Evolutionary conservation across 2,113 vertebrate genomes (phyloP), one percentile per base, ranked within the genome.

Genomic region (Chitala chitala): DNA sequence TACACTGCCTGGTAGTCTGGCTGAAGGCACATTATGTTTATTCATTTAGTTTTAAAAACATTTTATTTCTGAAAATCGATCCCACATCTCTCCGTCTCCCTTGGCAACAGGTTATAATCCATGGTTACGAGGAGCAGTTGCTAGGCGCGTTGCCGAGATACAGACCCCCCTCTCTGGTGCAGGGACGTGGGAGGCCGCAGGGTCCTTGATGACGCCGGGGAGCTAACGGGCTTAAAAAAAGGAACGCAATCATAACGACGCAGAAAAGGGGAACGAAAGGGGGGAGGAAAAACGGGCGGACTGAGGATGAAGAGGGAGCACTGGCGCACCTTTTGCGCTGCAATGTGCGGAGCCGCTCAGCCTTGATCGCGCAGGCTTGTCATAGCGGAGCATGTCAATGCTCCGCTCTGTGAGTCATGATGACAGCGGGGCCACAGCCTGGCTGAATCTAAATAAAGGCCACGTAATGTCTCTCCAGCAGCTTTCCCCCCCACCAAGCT

Each of bases 91-190:
- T 82, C 17, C 38, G 88, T 90, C 83, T 90, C 89, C 89, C 89
- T 87, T 90, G 88, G 90, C 89, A 91, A 91, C 89, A 91, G 86
- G 88, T 90, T 90, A 88, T 90, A 88, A 91, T 90, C 88, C 90
- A 89, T 90, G 85, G 90, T 88, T 90, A 91, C 88, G 77, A 87
- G 84, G 83, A 88, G 73, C 71, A 79, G 89, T 92, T 90, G 90
- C 90, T 90, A 89, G 85, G 89, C 87, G 86, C 86, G 86, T 90
- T 90, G 89, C 89, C 40, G 84, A 88, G 89, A 86, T 91, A 91
- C 87, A 77, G 88, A 88, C 86, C 87, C 82, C 85, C 85, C 82
- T 87, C 81, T 83, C 84, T 79, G 77, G 81, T 56, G 76, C 79
- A 36, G 77, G 80, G 84, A 87, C 80, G 82, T 87, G 86, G 85